Conservation (phyloP, 2,113 vertebrate species). For the Microcebus ravelobensis region DNA sequence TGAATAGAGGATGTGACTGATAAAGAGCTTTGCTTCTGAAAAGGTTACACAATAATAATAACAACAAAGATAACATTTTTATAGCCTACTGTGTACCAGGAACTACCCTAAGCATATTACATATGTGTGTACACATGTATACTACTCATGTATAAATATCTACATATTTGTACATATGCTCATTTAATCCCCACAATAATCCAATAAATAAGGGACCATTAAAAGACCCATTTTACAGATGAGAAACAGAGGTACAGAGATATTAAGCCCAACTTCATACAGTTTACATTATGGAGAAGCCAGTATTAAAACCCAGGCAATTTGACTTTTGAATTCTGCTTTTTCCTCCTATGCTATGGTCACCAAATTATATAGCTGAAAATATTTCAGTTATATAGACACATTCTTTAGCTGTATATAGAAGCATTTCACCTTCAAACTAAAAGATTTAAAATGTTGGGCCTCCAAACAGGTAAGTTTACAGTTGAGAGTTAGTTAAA, state of each 20-base stretch:
- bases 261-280: not conserved
- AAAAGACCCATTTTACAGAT: not conserved
- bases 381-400: not conserved
- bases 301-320: not conserved
- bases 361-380: not conserved
- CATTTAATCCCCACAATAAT: not conserved
- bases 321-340: not conserved
- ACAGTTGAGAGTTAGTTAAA: not conserved
- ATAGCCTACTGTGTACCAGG: not conserved
- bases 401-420: not conserved
- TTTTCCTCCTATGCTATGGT: not conserved
- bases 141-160: not conserved
- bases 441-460: not conserved
- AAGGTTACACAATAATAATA: not conserved
- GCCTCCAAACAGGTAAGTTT: not conserved
- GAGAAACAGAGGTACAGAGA: not conserved
- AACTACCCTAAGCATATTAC: not conserved
- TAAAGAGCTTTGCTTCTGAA: not conserved
- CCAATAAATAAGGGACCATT: not conserved
- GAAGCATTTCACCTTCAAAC: not conserved
- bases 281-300: not conserved
- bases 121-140: not conserved
- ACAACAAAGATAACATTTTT: slow-evolving; percentile 4
- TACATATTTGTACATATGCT: not conserved
- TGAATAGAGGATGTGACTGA: not conserved